phyloP scores from a whole-genome alignment of 1,140 invertebrate species.

The Apocrypta bakeri region DNA sequence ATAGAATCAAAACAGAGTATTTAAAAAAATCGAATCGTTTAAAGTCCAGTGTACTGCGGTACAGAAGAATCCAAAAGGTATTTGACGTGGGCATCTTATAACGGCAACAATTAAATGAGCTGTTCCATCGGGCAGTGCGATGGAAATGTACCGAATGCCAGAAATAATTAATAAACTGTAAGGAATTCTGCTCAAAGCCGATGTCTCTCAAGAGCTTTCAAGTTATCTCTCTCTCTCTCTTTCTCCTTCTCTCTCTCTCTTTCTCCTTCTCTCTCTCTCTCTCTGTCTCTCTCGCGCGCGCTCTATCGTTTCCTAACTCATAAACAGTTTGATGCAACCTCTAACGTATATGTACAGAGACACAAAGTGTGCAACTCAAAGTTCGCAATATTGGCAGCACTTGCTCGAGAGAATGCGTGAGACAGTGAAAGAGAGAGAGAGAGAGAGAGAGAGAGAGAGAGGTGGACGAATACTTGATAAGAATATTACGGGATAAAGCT shows the following conservation, averaged over 20 bases:
- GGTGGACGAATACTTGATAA: no score
- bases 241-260: no score
- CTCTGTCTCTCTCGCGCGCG: no score
- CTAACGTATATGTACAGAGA: conserved; percentile 32
- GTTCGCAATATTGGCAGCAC: conserved; percentile 36
- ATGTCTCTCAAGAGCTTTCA: conserved; percentile 29
- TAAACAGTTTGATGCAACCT: conserved; percentile 42
- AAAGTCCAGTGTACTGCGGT: no score
- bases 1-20: no score
- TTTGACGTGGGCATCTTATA: background rate
- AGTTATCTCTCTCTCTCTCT: conserved; percentile 7
- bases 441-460: no score
- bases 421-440: no score
- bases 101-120: conserved; percentile 38
- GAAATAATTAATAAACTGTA: conserved; percentile 50
- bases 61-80: no score
- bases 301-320: conserved; percentile 26
- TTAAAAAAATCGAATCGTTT: no score
- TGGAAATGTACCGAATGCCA: conserved; percentile 24
- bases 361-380: conserved; percentile 27
- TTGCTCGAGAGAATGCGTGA: conserved; percentile 38
- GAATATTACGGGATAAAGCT: no score
- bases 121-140: no score
- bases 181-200: conserved; percentile 37
- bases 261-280: no score